Conservation (phyloP, 2,113 vertebrate genomes). For the Phalacrocorax aristotelis region DNA sequence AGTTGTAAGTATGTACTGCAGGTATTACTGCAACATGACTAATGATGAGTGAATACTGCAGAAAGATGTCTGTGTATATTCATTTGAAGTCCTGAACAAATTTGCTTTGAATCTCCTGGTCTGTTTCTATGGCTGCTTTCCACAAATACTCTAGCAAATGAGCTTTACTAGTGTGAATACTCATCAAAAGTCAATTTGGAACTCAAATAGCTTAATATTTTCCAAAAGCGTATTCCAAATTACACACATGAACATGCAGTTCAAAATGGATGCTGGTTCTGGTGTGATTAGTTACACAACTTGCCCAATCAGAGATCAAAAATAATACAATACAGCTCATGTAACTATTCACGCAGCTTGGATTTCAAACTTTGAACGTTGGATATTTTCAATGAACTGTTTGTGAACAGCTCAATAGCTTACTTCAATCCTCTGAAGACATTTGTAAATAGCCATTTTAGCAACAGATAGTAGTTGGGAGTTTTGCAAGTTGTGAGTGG, state of each 20-base stretch:
- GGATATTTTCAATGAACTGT: neutral
- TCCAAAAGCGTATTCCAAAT: conserved; percentile 61
- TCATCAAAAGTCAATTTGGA: conserved; percentile 70
- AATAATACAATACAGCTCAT: neutral
- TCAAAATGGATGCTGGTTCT: conserved; percentile 24
- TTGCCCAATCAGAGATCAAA: neutral
- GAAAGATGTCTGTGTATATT: conserved; percentile 54
- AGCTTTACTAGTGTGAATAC: conserved; percentile 41
- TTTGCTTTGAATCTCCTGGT: conserved; percentile 63
- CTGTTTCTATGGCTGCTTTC: conserved; percentile 60
- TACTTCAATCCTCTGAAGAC: neutral
- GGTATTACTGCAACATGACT: conserved; percentile 64
- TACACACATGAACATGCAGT: conserved; percentile 50
- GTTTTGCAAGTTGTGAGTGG: neutral
- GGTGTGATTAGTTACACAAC: conserved; percentile 49
- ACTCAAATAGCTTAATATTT: conserved; percentile 61
- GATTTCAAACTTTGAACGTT: neutral
- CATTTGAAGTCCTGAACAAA: conserved; percentile 66
- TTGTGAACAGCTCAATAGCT: neutral
- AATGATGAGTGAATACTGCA: conserved; percentile 28
- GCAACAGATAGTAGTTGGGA: neutral
- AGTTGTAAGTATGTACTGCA: conserved; percentile 47
- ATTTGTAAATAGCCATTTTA: neutral
- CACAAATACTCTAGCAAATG: conserved; percentile 61
- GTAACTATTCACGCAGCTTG: neutral